Evolutionary conservation across 2,888 invertebrate species (phyloP).

Genomic region (Diachrysia chrysitis): DNA sequence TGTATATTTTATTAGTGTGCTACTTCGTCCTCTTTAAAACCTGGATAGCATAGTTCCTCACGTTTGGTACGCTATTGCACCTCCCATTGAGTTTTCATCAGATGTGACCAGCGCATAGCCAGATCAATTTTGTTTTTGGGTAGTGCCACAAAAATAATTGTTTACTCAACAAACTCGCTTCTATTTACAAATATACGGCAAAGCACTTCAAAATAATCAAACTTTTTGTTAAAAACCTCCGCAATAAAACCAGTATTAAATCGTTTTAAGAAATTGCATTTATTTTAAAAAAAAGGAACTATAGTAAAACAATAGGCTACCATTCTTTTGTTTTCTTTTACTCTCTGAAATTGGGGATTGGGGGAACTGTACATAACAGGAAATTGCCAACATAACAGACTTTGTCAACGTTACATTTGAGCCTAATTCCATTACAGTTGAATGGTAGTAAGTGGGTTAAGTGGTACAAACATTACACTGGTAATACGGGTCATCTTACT

Average conservation of each 20-base stretch:
- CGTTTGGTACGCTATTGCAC: no score
- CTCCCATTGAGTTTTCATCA: no score
- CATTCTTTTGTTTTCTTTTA: slow-evolving; percentile 3
- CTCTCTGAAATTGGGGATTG: not conserved
- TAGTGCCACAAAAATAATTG: not conserved
- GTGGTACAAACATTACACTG: slow-evolving; percentile 24
- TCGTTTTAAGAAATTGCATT: not conserved
- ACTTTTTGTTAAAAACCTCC: not conserved
- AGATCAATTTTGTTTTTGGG: not conserved
- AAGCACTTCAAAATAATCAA: no score
- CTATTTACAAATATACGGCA: not conserved
- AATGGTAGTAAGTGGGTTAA: slow-evolving; percentile 26
- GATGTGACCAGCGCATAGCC: no score
- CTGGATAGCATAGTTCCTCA: no score
- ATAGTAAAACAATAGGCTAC: not conserved
- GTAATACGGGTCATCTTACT: slow-evolving; percentile 19
- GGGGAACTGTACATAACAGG: not conserved
- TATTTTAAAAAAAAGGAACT: not conserved
- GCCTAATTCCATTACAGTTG: slow-evolving; percentile 31
- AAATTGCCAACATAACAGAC: not conserved
- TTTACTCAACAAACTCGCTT: not conserved
- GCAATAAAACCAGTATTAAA: not conserved
- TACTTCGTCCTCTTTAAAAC: no score
- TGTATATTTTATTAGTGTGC: no score
- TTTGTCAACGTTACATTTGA: slow-evolving; percentile 11